Base-by-base conservation (phyloP, 2,888 invertebrate genomes). In the Leuctra nigra region DNA sequence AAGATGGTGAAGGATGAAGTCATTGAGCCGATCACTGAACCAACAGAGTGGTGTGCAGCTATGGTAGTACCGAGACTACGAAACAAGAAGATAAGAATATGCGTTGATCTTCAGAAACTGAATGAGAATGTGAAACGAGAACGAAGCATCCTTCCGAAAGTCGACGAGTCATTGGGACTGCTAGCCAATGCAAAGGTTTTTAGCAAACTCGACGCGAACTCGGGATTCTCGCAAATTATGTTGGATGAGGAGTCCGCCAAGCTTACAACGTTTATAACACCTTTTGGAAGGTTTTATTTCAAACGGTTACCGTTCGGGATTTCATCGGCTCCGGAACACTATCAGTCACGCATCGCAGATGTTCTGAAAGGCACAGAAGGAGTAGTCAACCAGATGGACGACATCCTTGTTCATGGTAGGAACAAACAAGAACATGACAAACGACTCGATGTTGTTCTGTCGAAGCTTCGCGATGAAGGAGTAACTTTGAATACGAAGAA, bases 1-100 rank as follows among this genome's bases (percentile, higher is more conserved):
- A 61, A 58, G 53, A 63, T 69, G 63, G 55, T 61, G 48, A 53
- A 57, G 9, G 22, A 61, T 35, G 65, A 60, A 2, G 64, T 69
- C 1, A 69, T 70, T 46, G 61, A 61, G 29, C 54, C 61, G 4
- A 66, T 70, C 1, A 62, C 66, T 13, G 56, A 62, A 54, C 66
- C 66, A 4, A 69, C 68, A 2, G 66, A 64, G 1, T 70, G 68
- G 68, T 70, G 68, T 55, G 64, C 67, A 11, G 66, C 66, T 1
- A 67, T 70, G 56, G 70, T 71, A 1, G 63, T 67, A 2, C 68
- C 66, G 0, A 63, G 61, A 6, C 67, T 68, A 59, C 47, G 54
- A 1, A 55, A 59, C 33, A 62, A 57, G 16, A 56, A 46, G n/a
- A 55, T 68, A n/a, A 38, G 67, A n/a, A 20, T 68, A 11, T 68